Evolutionary conservation across 2,888 invertebrate species (phyloP).

Genomic region (Carterocephalus palaemon): DNA sequence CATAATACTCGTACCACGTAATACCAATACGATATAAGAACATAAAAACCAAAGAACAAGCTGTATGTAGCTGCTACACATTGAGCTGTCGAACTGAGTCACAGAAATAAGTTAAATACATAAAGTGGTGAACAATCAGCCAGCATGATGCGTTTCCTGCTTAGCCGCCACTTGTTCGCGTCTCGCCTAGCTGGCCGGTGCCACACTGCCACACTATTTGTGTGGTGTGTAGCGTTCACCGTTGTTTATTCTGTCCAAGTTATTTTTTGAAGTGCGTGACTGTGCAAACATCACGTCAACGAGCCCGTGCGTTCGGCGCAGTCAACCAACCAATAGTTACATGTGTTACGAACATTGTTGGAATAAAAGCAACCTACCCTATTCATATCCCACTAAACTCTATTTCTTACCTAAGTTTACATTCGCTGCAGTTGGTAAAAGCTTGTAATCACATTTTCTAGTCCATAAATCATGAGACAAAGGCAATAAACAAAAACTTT

Average conservation of each 20-base stretch:
- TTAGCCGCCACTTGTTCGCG: slow-evolving; percentile 19
- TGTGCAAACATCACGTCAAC: slow-evolving; percentile 52
- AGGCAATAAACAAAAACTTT: slow-evolving; percentile 16
- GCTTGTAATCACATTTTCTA: background rate
- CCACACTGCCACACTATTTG: slow-evolving; percentile 11
- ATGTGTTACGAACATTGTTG: slow-evolving; percentile 10
- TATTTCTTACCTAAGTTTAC: background rate
- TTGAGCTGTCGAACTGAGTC: background rate
- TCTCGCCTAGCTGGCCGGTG: too few relatives aligned
- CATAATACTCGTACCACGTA: too few relatives aligned
- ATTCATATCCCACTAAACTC: too few relatives aligned
- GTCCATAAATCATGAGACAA: slow-evolving; percentile 9
- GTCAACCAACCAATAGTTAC: slow-evolving; percentile 9
- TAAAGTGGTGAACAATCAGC: slow-evolving; percentile 21
- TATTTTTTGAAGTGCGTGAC: slow-evolving; percentile 55
- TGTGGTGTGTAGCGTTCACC: too few relatives aligned
- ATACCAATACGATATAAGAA: too few relatives aligned
- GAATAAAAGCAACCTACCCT: slow-evolving; percentile 3
- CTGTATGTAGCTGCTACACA: background rate
- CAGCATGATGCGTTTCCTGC: slow-evolving; percentile 23
- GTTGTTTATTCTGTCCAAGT: slow-evolving; percentile 22
- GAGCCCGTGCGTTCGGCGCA: slow-evolving; percentile 25
- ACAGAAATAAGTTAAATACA: slow-evolving; percentile 1
- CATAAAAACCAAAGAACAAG: too few relatives aligned
- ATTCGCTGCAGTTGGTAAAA: background rate